Evolutionary conservation across 2,113 vertebrate genomes (phyloP).

Genomic region (Uropsilus gracilis): DNA sequence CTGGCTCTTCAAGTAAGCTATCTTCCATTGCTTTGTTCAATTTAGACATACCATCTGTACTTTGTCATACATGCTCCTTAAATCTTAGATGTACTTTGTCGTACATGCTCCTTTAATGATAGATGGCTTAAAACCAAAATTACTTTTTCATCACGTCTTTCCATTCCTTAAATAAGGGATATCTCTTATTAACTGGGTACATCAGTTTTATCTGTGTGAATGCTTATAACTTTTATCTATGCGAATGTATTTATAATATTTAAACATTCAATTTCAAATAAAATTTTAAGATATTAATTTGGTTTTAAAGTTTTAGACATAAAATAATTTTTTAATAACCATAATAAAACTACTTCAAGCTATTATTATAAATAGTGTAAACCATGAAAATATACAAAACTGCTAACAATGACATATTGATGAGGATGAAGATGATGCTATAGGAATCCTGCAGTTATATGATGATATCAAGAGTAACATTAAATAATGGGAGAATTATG

Average conservation of each 20-base stretch:
- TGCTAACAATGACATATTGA: background rate
- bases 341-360: background rate
- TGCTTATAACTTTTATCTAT: background rate
- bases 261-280: background rate
- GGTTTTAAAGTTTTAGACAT: background rate
- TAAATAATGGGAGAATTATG: background rate
- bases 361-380: background rate
- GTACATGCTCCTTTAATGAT: background rate
- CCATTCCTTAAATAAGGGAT: background rate
- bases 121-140: background rate
- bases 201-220: background rate
- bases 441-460: background rate
- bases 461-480: background rate
- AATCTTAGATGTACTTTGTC: background rate
- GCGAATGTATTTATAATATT: background rate
- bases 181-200: background rate
- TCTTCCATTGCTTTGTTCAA: background rate
- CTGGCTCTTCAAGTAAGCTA: background rate
- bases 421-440: background rate
- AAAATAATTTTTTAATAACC: background rate
- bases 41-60: background rate
- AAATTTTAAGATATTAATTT: background rate
- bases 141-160: background rate
- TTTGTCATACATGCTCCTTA: background rate
- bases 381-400: background rate